Conservation (phyloP, 2,113 vertebrate species). For the Furnarius figulus region DNA sequence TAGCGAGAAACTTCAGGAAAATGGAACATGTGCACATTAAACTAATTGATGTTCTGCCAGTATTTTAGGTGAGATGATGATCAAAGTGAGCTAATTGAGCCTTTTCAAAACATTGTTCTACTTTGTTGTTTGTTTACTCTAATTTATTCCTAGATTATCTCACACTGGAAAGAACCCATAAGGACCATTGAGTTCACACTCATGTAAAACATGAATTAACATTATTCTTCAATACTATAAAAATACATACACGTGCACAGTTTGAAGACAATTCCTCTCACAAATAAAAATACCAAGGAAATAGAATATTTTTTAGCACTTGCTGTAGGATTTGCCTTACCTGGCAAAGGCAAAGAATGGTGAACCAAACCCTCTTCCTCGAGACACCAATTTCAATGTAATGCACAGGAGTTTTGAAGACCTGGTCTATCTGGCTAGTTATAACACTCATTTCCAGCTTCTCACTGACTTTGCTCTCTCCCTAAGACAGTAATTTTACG, state of each 20-base stretch:
- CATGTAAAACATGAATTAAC: not conserved
- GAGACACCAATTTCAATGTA: not conserved
- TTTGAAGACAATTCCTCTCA: not conserved
- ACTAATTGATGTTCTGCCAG: not conserved
- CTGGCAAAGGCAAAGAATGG: not conserved
- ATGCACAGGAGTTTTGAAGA: not conserved
- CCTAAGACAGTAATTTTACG: not conserved
- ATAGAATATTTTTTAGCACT: not conserved
- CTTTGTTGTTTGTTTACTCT: not conserved
- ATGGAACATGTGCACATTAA: not conserved
- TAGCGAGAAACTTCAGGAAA: not conserved
- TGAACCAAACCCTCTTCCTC: not conserved
- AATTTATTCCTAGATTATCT: not conserved
- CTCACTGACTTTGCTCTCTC: not conserved
- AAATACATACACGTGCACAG: not conserved
- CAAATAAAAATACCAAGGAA: not conserved
- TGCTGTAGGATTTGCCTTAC: not conserved
- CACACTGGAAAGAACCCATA: not conserved
- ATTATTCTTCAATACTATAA: not conserved
- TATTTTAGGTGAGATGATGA: not conserved
- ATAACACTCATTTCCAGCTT: not conserved
- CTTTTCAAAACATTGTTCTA: not conserved
- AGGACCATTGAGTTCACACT: not conserved
- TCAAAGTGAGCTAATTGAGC: not conserved
- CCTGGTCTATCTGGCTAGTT: not conserved